phyloP scores from a whole-genome alignment of 2,113 vertebrate genomes.

The Dolichallabes microphthalmus region DNA sequence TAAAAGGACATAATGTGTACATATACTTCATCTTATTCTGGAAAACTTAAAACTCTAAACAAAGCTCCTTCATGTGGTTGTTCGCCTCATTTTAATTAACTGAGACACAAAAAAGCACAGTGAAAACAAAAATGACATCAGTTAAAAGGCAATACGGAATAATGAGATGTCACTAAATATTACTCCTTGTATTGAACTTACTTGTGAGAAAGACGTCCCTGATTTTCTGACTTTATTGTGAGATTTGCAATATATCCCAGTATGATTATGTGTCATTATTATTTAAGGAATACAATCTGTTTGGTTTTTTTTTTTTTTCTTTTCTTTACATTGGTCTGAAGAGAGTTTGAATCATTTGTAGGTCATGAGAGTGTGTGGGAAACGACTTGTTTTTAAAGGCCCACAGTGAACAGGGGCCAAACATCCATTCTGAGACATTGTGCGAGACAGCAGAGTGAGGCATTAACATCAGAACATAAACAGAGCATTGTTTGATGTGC shows the following conservation, averaged over 20 bases:
- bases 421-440: not conserved
- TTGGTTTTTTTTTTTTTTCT: no score
- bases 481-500: not conserved
- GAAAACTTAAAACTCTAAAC: conserved; percentile 2
- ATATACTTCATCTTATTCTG: conserved; percentile 3
- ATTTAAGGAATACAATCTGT: not conserved
- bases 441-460: conserved; percentile 10
- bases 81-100: conserved; percentile 16
- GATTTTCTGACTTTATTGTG: not conserved
- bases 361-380: not conserved
- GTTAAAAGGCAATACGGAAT: conserved; percentile 3
- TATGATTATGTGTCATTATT: not conserved
- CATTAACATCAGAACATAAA: conserved; percentile 6
- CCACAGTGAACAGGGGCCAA: not conserved
- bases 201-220: not conserved
- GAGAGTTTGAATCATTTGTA: not conserved
- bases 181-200: conserved; percentile 10
- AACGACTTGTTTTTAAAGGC: not conserved
- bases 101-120: conserved; percentile 18
- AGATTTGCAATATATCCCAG: conserved; percentile 2
- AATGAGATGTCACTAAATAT: conserved; percentile 29
- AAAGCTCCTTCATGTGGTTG: conserved; percentile 18
- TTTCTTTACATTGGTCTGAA: not conserved
- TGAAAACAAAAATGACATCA: conserved; percentile 7
- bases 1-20: conserved; percentile 11